These are phyloP conservation scores for Parauchenoglanis ngamensis DNA, from an alignment of 2,797 vertebrate species.

Conservation along the genomic window DNA sequence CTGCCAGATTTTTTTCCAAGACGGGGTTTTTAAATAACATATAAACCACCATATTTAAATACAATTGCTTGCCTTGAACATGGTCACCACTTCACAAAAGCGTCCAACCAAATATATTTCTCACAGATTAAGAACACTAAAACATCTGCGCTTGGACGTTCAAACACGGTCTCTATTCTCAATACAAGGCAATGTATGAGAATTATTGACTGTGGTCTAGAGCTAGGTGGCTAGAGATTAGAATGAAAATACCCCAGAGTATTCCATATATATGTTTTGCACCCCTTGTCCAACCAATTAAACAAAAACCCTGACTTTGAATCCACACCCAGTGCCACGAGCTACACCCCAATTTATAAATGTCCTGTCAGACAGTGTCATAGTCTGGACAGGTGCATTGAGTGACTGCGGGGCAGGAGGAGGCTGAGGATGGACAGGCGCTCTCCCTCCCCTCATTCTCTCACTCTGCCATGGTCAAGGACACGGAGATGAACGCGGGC, in stretches of 20 bases:
- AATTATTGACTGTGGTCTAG: slow-evolving; percentile 1
- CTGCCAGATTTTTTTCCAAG: background rate
- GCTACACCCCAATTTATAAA: slow-evolving; percentile 54
- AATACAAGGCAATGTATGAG: background rate
- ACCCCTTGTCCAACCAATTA: slow-evolving; percentile 51
- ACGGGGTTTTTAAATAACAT: background rate
- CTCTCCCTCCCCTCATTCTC: slow-evolving; percentile 30
- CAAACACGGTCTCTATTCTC: background rate
- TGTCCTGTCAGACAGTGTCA: slow-evolving; percentile 49
- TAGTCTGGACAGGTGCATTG: slow-evolving; percentile 45
- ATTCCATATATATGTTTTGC: slow-evolving; percentile 10
- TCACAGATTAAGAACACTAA: background rate
- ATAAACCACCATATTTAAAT: background rate
- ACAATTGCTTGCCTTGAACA: too few relatives aligned
- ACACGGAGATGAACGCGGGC: slow-evolving; percentile 75
- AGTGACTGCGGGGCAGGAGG: slow-evolving; percentile 37
- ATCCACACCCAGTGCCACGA: slow-evolving; percentile 51
- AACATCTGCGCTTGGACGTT: background rate
- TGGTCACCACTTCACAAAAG: background rate
- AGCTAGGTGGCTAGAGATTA: background rate
- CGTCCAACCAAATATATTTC: background rate
- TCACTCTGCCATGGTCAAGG: slow-evolving; percentile 70
- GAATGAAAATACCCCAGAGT: background rate
- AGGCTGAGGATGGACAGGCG: slow-evolving; percentile 52
- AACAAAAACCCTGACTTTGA: slow-evolving; percentile 31